Evolutionary conservation across 2,113 vertebrate species (phyloP), one percentile per base, ranked within the genome.

Genomic region (Triplophysa dalaica): DNA sequence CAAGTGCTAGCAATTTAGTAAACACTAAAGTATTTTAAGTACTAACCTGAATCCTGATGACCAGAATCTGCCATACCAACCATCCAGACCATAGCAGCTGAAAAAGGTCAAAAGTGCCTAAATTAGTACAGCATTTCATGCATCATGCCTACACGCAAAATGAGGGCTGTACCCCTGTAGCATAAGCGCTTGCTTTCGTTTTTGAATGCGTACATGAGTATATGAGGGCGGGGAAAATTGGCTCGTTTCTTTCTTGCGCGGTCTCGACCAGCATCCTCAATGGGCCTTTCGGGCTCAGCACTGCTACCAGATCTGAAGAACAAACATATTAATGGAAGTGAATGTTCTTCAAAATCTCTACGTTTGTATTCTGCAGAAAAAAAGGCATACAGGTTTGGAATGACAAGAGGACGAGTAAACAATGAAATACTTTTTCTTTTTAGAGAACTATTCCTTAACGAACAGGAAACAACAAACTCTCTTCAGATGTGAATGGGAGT

Each of bases 1-100:
- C 50, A 70, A 8, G 1, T 56, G 26, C 22, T 54, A 12, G 24
- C 24, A 26, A 22, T 22, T 5, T 38, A 65, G 43, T 68, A 69
- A 50, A 4, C 17, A 7, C 41, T 16, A 0, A 43, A 43, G 38
- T 9, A 29, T 29, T 29, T 4, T 21, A 12, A 14, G n/a, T 33
- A 56, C 74, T 22, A 8, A 86, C 94, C 92, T 90, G 87, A 69
- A 0, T 48, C 82, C 52, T 89, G 87, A 77, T 88, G 83, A 78
- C 45, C 61, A 45, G 24, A 22, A 75, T 75, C 52, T 13, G 97
- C 96, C 97, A 98, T 98, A 75, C 94, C 94, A 75, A 97, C 96
- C 3, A 95, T 94, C 98, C 98, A 99, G 58, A 98, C 89, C 98
- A 99, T 98, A 85, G 97, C 95, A 12, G 98, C 97, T 99, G 81